A percentile compares a stretch with the other conserved stretches of the same genome.
Conservation (phyloP, 2,113 vertebrate species). For the Alouatta palliata region DNA sequence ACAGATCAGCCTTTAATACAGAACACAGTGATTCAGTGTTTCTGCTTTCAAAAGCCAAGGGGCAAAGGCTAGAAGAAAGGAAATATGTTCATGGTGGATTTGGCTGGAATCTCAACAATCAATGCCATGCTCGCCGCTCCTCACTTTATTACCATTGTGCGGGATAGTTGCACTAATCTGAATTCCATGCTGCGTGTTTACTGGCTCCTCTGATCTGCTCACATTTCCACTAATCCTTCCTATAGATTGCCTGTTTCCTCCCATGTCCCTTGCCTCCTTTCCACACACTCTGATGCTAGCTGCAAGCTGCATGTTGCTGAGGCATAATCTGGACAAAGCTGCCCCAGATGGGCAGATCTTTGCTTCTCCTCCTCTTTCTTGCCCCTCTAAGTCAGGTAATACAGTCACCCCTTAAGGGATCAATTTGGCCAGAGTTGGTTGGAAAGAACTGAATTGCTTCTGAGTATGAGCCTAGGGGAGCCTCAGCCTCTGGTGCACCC, state of each 20-base stretch:
- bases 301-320: not conserved
- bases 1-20: conserved; percentile 49
- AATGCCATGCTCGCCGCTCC: conserved; percentile 54
- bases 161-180: conserved; percentile 73
- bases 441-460: conserved; percentile 39
- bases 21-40: conserved; percentile 52
- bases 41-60: conserved; percentile 60
- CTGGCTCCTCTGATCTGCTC: conserved; percentile 65
- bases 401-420: not conserved
- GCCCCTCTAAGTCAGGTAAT: conserved; percentile 20
- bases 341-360: conserved; percentile 7
- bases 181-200: conserved; percentile 65
- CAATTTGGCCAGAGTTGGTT: not conserved
- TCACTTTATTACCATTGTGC: conserved; percentile 69
- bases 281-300: not conserved
- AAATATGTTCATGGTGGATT: conserved; percentile 70
- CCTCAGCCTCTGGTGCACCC: not conserved
- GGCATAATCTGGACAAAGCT: conserved; percentile 46
- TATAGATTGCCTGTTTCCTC: conserved; percentile 59
- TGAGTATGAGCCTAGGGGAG: not conserved
- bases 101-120: conserved; percentile 71
- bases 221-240: conserved; percentile 73
- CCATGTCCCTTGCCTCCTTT: not conserved
- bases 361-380: not conserved
- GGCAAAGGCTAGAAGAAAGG: conserved; percentile 56